Conservation (phyloP, 2,113 vertebrate species). For the Haemorhous mexicanus region DNA sequence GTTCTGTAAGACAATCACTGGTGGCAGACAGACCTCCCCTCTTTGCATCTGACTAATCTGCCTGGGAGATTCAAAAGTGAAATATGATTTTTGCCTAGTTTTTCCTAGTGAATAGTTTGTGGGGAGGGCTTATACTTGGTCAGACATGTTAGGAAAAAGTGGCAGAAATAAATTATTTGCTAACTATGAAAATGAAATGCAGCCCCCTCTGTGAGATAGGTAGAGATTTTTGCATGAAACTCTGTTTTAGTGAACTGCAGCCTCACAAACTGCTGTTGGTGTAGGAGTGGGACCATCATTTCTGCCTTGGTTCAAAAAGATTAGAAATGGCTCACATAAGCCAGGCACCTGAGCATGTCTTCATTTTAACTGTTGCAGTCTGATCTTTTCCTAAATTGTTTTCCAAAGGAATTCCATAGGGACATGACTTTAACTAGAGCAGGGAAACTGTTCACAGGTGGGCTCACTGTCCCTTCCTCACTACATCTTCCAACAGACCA, state of each 20-base stretch:
- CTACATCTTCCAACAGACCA: neutral
- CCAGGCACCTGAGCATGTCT: neutral
- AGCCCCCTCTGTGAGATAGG: neutral
- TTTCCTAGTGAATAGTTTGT: neutral
- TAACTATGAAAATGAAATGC: neutral
- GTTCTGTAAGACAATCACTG: neutral
- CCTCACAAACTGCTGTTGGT: neutral
- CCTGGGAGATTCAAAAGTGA: neutral
- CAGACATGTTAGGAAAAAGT: neutral
- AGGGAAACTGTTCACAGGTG: neutral
- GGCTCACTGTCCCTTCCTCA: neutral
- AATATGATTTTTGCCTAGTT: neutral
- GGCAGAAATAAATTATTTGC: neutral
- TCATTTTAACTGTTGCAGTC: neutral
- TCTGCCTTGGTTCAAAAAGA: neutral
- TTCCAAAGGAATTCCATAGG: neutral
- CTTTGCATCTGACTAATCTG: neutral
- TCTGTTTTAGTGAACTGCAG: neutral
- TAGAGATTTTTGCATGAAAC: neutral
- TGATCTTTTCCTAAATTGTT: neutral
- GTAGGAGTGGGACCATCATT: neutral
- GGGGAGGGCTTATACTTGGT: neutral
- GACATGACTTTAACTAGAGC: neutral
- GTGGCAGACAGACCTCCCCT: neutral
- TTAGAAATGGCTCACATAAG: neutral